Percentiles rank a stretch among this genome's conserved stretches.
Conservation (phyloP, 2,113 vertebrate species). For the Cyrtonyx montezumae region DNA sequence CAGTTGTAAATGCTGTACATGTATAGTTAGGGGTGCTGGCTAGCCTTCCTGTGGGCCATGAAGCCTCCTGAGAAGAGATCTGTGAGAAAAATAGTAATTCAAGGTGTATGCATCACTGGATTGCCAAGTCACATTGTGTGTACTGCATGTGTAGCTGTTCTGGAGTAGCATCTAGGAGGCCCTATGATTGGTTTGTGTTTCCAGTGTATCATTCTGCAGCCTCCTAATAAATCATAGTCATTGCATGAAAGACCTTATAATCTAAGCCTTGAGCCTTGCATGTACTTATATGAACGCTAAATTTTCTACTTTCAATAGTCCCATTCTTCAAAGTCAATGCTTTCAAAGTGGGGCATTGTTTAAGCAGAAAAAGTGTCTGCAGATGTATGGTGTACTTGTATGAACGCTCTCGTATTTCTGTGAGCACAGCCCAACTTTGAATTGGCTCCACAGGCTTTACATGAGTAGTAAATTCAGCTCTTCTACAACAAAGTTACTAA, state of each 20-base stretch:
- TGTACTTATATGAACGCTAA: not conserved
- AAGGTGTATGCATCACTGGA: not conserved
- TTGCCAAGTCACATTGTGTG: not conserved
- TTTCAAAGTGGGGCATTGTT: not conserved
- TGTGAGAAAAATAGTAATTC: not conserved
- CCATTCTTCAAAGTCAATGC: not conserved
- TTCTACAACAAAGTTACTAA: not conserved
- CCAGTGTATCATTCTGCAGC: not conserved
- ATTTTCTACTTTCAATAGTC: not conserved
- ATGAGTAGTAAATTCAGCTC: not conserved
- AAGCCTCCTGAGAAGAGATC: not conserved
- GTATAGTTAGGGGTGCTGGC: not conserved
- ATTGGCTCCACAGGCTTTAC: not conserved
- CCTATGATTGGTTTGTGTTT: not conserved
- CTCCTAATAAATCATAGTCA: not conserved
- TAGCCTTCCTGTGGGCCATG: not conserved
- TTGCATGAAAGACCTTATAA: not conserved
- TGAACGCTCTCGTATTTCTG: not conserved
- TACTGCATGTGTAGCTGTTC: not conserved
- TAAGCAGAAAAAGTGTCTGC: not conserved
- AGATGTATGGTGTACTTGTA: not conserved
- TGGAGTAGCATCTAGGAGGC: not conserved
- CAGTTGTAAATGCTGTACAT: not conserved
- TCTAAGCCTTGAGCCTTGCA: not conserved
- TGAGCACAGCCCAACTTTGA: not conserved